Evolutionary conservation across 2,113 vertebrate genomes (phyloP), one percentile per base, ranked within the genome.

Genomic region (Thermophis baileyi): DNA sequence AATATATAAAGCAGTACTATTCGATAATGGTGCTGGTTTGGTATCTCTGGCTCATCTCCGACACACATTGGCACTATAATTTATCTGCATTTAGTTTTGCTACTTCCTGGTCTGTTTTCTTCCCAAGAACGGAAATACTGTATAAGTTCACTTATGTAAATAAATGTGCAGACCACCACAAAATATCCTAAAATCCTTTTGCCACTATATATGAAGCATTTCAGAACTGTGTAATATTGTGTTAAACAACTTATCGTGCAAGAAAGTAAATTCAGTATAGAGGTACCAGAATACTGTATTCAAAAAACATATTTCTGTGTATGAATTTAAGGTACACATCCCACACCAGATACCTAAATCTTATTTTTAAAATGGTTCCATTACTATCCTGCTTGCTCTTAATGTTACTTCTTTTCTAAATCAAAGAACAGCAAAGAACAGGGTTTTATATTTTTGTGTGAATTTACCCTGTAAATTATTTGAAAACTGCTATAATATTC

Each of bases 181-280:
- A 93, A 86, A 93, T 94, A 94, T 96, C 47, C 88, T 94, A 91
- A 69, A 94, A 88, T 92, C 95, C 51, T 92, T 87, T n/a, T 54
- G 91, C 88, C 57, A 95, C 69, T 91, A 90, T 94, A 51, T 51
- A 24, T 91, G 40, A 57, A 88, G 40, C 90, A 60, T 93, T 94
- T 95, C 46, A 89, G n/a, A 24, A 27, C 22, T 85, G 18, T 57
- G 16, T 55, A 55, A 91, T 24, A 20, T 40, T 87, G 40, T 88
- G 81, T 50, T 50, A 24, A 87, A 22, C 55, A 89, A 88, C 40
- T 89, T 74, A 93, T n/a, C 25, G 74, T 54, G 57, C 49, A 89
- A 7, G 0, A 22, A 94, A 90, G 92, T 92, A 30, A 94, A 27
- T 95, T 95, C 91, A 95, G 94, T 90, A 30, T 57, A 0, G 25